A percentile compares a stretch with the other conserved stretches of the same genome.
phyloP scores from a whole-genome alignment of 2,113 vertebrate genomes.

The Ceratotherium simum region DNA sequence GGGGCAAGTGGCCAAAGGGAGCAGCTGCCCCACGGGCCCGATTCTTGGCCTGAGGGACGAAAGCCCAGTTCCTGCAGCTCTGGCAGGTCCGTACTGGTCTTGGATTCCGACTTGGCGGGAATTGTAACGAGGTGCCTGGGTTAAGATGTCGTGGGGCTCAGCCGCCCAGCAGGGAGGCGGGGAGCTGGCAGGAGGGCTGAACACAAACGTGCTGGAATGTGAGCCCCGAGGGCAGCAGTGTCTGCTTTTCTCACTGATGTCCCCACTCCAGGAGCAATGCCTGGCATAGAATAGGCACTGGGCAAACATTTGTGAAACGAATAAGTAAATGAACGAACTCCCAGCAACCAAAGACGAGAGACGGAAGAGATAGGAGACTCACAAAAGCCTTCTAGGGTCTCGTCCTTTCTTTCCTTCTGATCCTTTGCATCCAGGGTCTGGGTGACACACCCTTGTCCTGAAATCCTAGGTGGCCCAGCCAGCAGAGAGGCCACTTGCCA shows the following conservation, averaged over 20 bases:
- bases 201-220: not conserved
- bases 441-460: not conserved
- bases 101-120: not conserved
- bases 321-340: not conserved
- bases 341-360: not conserved
- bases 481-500: not conserved
- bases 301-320: not conserved
- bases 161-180: not conserved
- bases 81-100: rapidly evolving
- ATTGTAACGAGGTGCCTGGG: not conserved
- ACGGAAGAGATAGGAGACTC: no score
- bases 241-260: not conserved
- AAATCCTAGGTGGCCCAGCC: not conserved
- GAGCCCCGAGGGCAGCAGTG: rapidly evolving
- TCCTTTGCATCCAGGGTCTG: not conserved
- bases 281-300: rapidly evolving
- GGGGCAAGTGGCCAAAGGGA: rapidly evolving
- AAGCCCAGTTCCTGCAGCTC: no score
- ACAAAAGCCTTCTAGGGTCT: rapidly evolving
- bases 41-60: rapidly evolving
- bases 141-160: no score
- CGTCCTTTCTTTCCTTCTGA: not conserved
- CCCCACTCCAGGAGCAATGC: not conserved
- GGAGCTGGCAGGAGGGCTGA: not conserved
- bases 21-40: not conserved